phyloP scores from a whole-genome alignment of 1,140 invertebrate genomes.

The Daktulosphaira vitifoliae region DNA sequence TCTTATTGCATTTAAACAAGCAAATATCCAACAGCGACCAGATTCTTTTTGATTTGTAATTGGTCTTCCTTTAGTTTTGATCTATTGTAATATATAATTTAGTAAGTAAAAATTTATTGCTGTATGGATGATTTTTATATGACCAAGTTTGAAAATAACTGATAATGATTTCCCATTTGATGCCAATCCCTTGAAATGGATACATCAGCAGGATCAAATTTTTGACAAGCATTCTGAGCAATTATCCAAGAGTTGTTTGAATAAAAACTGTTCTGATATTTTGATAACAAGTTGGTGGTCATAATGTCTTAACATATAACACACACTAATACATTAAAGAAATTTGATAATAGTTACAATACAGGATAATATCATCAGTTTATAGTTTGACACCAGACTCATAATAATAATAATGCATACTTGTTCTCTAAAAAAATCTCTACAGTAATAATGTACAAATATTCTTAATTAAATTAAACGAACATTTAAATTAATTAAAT shows the following conservation, averaged over 20 bases:
- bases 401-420: no score
- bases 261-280: conserved; percentile 48
- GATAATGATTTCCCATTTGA: conserved; percentile 44
- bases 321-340: no score
- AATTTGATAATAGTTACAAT: no score
- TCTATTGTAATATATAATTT: conserved; percentile 44
- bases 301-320: neutral
- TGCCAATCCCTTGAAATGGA: conserved; percentile 56
- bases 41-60: conserved; percentile 77
- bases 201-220: conserved; percentile 66
- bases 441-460: no score
- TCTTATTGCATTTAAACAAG: conserved; percentile 72
- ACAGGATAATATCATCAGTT: no score
- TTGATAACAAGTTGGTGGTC: neutral
- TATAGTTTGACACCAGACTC: no score
- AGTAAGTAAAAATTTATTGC: no score
- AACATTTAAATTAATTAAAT: no score
- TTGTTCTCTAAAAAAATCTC: no score
- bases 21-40: conserved; percentile 84
- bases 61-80: conserved; percentile 77
- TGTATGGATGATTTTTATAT: neutral
- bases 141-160: no score
- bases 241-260: conserved; percentile 61
- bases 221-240: conserved; percentile 71
- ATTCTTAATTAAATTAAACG: no score